Base-by-base conservation (phyloP, 2,888 invertebrate species). In the Hetaerina titia region DNA sequence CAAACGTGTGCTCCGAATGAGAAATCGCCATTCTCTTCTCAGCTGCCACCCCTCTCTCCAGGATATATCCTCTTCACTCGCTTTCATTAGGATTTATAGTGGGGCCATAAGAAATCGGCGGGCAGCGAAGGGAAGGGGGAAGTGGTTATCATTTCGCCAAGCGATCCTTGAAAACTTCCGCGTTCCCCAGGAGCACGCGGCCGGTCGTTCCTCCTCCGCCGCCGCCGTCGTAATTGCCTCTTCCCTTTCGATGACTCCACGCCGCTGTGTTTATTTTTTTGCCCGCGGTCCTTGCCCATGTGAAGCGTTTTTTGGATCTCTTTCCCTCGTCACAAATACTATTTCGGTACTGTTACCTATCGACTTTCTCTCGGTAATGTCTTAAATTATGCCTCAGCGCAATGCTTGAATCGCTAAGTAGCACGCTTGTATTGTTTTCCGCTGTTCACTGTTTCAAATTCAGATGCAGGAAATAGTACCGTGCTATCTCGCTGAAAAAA, bases 141-240 rank as follows among this genome's bases (percentile, higher is more conserved):
- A 31, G 15, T 11, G 22, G 57, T 22, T 58, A 89, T 57, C 89
- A 89, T 89, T 89, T 58, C 19, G 58, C 89, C 89, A 9, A 58
- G 89, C 58, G 57, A 89, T 89, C 89, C 19, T 57, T 22, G 89
- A n/a, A 89, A 58, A 89, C 57, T 89, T 89, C 89, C 89, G 89
- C 89, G 89, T 89, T 89, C 89, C 0, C 58, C n/a, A 17, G 15
- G 56, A 89, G 58, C n/a, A 58, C 4, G 56, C 11, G 56, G 56
- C 22, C 45, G 45, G 45, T 45, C 45, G 45, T 45, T 19, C 88
- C 88, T 88, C 88, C 13, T 56, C 22, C 88, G 0, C 19, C 11
- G 31, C 22, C 88, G 17, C 88, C 22, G 22, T 19, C 81, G 31
- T 81, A 81, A 81, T 81, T 81, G 81, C 13, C 31, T 31, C 74